These are phyloP conservation scores for Hylaeus volcanicus DNA, from an alignment of 1,140 invertebrate species.

Conservation along the genomic window DNA sequence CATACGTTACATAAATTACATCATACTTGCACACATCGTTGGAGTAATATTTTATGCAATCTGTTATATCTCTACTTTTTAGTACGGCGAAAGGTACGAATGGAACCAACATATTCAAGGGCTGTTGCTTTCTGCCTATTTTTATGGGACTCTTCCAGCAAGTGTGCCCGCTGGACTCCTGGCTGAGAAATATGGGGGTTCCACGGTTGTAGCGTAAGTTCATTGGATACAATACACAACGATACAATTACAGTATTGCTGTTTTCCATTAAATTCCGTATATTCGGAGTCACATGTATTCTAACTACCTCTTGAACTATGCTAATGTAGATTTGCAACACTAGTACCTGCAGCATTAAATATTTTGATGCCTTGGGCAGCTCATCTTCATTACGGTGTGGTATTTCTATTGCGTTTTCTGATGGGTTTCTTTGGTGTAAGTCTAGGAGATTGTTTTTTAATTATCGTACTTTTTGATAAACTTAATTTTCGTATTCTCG, in stretches of 20 bases:
- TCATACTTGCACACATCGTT: background rate
- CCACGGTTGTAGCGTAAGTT: conserved; percentile 85
- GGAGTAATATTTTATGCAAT: background rate
- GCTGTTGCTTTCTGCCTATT: conserved; percentile 84
- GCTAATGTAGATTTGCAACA: conserved; percentile 80
- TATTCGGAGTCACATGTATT: background rate
- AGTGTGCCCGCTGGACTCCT: conserved; percentile 85
- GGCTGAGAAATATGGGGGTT: conserved; percentile 87
- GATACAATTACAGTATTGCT: conserved; percentile 6
- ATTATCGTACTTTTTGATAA: background rate
- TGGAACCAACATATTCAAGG: conserved; percentile 85
- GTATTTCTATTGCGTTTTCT: conserved; percentile 84
- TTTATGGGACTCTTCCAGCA: conserved; percentile 83
- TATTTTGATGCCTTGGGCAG: conserved; percentile 84
- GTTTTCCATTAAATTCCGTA: conserved; percentile 14
- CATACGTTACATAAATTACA: background rate
- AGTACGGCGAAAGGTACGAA: conserved; percentile 82
- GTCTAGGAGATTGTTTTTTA: conserved; percentile 59
- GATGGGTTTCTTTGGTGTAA: conserved; percentile 85
- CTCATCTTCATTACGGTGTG: conserved; percentile 82
- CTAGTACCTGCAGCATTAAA: conserved; percentile 86
- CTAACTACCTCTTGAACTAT: background rate
- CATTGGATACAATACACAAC: conserved; percentile 6
- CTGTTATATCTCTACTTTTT: conserved; percentile 18
- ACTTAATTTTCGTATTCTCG: too few species aligned